Conservation (phyloP, 2,113 vertebrate genomes). For the Alexandromys fortis region DNA sequence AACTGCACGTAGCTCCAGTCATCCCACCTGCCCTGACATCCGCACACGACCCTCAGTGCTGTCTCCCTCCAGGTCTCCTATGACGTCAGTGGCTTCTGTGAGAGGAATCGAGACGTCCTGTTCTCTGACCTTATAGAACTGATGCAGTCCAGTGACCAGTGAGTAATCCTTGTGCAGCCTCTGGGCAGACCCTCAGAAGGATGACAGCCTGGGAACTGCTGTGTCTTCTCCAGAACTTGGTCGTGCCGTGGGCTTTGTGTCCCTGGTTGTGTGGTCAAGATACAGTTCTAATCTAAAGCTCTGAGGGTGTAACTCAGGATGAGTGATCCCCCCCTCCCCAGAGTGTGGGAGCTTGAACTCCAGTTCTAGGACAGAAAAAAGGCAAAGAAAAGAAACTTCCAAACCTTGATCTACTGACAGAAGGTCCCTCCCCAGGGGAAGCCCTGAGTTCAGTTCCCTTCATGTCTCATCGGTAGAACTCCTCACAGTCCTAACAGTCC, state of each 20-base stretch:
- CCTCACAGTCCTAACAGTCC: not conserved
- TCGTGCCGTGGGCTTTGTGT: not conserved
- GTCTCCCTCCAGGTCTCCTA: conserved; percentile 92
- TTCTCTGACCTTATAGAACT: conserved; percentile 97
- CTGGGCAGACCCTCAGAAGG: not conserved
- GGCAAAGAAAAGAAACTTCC: not conserved
- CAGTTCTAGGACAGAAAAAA: not conserved
- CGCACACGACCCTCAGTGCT: fast-evolving
- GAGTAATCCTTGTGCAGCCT: conserved; percentile 75
- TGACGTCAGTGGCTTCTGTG: conserved; percentile 94
- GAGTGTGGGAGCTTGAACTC: not conserved
- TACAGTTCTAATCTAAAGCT: not conserved
- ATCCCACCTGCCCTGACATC: too few species aligned
- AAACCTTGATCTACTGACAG: not conserved
- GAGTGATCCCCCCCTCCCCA: not conserved
- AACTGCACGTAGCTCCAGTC: not conserved
- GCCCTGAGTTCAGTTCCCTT: not conserved
- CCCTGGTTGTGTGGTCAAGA: not conserved
- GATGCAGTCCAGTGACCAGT: conserved; percentile 97
- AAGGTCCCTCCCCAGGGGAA: not conserved
- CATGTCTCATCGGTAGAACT: not conserved
- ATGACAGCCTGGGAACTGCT: not conserved
- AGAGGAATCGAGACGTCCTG: conserved; percentile 96
- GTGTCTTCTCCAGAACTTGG: not conserved
- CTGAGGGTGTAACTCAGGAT: not conserved